A percentile compares a stretch with the other conserved stretches of the same genome.
These are phyloP conservation scores for Cathartes aura DNA, from an alignment of 2,113 vertebrate species.

Conservation along the genomic window DNA sequence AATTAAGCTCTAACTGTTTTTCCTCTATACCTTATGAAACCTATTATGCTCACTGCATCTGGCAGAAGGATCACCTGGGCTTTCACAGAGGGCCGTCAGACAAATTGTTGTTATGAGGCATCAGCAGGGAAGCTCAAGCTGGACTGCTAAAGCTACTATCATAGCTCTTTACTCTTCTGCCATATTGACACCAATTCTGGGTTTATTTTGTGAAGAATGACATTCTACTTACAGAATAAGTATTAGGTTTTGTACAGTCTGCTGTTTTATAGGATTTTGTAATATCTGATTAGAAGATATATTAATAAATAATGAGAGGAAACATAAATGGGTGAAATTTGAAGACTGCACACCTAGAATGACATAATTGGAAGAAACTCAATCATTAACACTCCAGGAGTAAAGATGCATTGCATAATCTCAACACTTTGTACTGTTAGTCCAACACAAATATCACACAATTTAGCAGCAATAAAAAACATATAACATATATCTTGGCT, in stretches of 20 bases:
- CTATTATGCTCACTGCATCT: neutral
- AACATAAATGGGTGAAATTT: neutral
- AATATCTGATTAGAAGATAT: neutral
- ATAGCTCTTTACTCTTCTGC: neutral
- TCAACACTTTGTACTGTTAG: neutral
- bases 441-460: constrained; percentile 3
- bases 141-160: neutral
- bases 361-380: neutral
- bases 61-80: neutral
- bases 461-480: neutral
- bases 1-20: neutral
- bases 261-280: neutral
- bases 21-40: neutral
- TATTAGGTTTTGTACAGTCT: neutral
- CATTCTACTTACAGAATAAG: neutral
- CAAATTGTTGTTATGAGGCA: neutral
- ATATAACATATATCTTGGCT: neutral
- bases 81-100: neutral
- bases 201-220: neutral
- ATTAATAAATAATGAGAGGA: constrained; percentile 13
- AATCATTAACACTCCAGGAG: neutral
- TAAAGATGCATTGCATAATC: neutral
- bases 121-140: neutral
- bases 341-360: neutral
- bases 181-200: neutral